These are phyloP conservation scores for Parapristionchus giblindavisi DNA, from an alignment of 2,888 invertebrate species.

Conservation along the genomic window DNA sequence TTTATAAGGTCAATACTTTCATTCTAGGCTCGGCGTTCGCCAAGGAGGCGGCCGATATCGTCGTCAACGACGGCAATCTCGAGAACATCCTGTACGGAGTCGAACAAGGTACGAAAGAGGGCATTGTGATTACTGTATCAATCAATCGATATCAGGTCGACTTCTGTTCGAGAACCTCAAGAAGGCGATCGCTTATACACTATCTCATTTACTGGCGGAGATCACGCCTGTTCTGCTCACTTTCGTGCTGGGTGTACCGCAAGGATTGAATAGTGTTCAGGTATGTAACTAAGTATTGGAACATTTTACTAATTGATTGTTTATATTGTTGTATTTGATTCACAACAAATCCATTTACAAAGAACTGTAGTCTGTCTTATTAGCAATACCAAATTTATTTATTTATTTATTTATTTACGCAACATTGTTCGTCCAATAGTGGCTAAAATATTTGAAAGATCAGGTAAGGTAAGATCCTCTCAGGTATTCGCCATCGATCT, in stretches of 20 bases:
- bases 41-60: constrained; percentile 55
- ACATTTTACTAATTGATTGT: not conserved
- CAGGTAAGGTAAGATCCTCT: too few relatives aligned
- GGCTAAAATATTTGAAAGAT: too few relatives aligned
- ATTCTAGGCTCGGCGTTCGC: constrained; percentile 47
- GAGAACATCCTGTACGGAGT: constrained; percentile 43
- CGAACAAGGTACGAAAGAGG: constrained; percentile 37
- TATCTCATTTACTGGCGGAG: constrained; percentile 58
- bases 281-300: constrained; percentile 32
- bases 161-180: constrained; percentile 53
- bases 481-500: constrained; percentile 39
- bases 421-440: too few relatives aligned
- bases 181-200: constrained; percentile 53
- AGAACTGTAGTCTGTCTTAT: too few relatives aligned
- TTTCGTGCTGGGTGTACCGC: constrained; percentile 54
- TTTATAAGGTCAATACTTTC: not conserved
- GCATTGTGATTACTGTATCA: not conserved
- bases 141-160: constrained; percentile 39
- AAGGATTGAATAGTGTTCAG: constrained; percentile 51
- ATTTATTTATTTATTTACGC: too few relatives aligned
- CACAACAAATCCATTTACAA: not conserved
- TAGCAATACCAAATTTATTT: not conserved
- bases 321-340: constrained; percentile 4
- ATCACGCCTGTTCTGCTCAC: constrained; percentile 52
- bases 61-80: constrained; percentile 43